Base-by-base conservation (phyloP, 2,888 invertebrate genomes). In the Tromatobia lineatoria region DNA sequence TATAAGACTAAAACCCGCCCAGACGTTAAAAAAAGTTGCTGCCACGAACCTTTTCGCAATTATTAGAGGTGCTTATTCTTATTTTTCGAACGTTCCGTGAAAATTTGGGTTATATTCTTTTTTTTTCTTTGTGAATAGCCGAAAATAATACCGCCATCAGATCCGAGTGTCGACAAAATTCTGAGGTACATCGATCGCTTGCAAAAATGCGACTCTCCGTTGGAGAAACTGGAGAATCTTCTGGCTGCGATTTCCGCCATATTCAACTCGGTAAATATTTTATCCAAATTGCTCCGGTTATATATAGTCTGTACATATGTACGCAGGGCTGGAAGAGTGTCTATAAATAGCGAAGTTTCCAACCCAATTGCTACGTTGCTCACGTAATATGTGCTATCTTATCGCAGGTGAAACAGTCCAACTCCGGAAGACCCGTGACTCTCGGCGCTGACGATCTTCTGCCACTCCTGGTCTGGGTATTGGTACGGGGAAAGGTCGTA, bases 181-280 rank as follows among this genome's bases (percentile, higher is more conserved):
- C 96, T 97, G 82, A 96, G 96, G 91, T 96, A 96, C 93, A 95
- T 99, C 91, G 95, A 96, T 84, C 96, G 96, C 89, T 96, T 99
- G 94, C 98, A 99, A 94, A 97, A 96, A 92, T 97, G 98, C 29
- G 98, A 98, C 93, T 97, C 98, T 38, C 99, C 99, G 0, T 94
- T 99, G 88, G 98, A 98, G 91, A 99, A 99, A 93, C 95, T 99
- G 86, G 98, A 99, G 94, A 96, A 98, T 91, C 96, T 99, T 80
- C 95, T 99, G n/a, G 96, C 97, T 71, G 97, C 98, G 86, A 98
- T 98, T 90, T 97, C 98, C 61, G 96, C 97, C 81, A 98, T 99
- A 94, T 98, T 97, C 92, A 97, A 97, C 94, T 96, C 96, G 80
- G 96, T 96, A 94, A 95, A 95, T 94, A 45, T 77, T 71, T 64